These are phyloP conservation scores for Enteromius argenteus DNA, from an alignment of 2,797 vertebrate species.

Conservation along the genomic window DNA sequence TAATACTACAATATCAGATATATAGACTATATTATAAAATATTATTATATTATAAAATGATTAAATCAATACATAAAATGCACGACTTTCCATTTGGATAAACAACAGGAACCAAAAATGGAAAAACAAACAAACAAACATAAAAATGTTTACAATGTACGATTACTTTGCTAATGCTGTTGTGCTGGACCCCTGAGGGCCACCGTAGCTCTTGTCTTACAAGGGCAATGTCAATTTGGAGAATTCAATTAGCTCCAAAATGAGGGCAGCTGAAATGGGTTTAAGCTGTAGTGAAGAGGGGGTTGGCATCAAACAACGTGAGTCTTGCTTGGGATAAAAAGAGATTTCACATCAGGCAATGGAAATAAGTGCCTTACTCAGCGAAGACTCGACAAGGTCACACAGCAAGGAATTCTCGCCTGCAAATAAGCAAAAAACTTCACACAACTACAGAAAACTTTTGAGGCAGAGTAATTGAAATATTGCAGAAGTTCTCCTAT, in stretches of 20 bases:
- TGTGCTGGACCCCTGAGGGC: background rate
- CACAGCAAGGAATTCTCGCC: slow-evolving; percentile 21
- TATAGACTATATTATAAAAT: no score
- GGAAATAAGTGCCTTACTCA: slow-evolving; percentile 44
- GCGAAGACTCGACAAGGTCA: slow-evolving; percentile 45
- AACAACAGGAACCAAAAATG: background rate
- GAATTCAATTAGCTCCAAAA: slow-evolving; percentile 29
- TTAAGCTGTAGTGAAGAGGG: slow-evolving; percentile 21
- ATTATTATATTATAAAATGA: no score
- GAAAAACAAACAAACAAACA: no score
- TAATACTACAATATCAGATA: no score
- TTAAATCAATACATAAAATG: no score
- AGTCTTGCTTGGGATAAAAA: slow-evolving; percentile 10
- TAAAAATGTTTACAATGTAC: no score
- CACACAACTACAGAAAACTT: slow-evolving; percentile 12
- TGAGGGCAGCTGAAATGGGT: slow-evolving; percentile 12
- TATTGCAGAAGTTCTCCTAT: slow-evolving; percentile 22
- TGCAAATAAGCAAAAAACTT: slow-evolving; percentile 10
- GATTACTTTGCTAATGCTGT: background rate
- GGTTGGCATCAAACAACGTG: background rate
- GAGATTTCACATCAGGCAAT: slow-evolving; percentile 38
- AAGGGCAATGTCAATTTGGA: slow-evolving; percentile 33
- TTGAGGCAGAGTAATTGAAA: slow-evolving; percentile 13
- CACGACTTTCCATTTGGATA: background rate
- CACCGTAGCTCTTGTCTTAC: slow-evolving; percentile 10